These are phyloP conservation scores for Cataglyphis albicans DNA, from an alignment of 2,888 invertebrate species.

Conservation along the genomic window DNA sequence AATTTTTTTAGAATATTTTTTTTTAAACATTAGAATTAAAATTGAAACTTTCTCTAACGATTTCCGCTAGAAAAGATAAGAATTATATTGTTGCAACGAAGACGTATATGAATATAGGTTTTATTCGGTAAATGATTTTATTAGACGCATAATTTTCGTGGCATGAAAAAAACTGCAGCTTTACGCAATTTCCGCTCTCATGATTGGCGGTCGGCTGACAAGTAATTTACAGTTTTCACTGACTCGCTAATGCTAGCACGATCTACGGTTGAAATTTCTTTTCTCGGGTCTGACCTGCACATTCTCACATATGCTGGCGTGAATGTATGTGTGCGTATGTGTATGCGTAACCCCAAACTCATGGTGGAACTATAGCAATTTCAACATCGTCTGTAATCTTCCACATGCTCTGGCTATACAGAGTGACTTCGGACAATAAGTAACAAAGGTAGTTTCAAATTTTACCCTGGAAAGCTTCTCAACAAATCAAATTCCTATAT, in stretches of 20 bases:
- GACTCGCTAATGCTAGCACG: constrained; percentile 46
- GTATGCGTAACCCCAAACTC: constrained; percentile 38
- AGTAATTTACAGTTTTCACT: constrained; percentile 62
- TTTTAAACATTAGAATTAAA: neutral
- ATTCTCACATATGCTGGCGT: constrained; percentile 20
- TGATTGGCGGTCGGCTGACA: constrained; percentile 44
- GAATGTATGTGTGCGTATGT: constrained; percentile 29
- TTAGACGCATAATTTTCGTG: constrained; percentile 40
- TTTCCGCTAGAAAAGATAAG: neutral
- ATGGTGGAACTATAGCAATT: constrained; percentile 59
- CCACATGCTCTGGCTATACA: constrained; percentile 55
- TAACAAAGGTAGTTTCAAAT: constrained; percentile 8
- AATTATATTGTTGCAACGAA: neutral
- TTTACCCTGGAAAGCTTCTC: neutral
- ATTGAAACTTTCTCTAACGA: neutral
- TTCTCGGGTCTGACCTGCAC: constrained; percentile 1
- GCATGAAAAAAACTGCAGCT: constrained; percentile 48
- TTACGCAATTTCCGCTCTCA: constrained; percentile 55
- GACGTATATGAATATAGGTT: constrained; percentile 6
- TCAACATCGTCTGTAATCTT: constrained; percentile 60
- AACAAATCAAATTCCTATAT: constrained; percentile 13
- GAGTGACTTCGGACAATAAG: constrained; percentile 33
- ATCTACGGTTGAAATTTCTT: constrained; percentile 64
- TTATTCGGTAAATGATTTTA: constrained; percentile 49
- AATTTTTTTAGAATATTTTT: neutral